A percentile compares a stretch with the other conserved stretches of the same genome.
phyloP scores from a whole-genome alignment of 2,888 invertebrate species.

The Trilocha varians region DNA sequence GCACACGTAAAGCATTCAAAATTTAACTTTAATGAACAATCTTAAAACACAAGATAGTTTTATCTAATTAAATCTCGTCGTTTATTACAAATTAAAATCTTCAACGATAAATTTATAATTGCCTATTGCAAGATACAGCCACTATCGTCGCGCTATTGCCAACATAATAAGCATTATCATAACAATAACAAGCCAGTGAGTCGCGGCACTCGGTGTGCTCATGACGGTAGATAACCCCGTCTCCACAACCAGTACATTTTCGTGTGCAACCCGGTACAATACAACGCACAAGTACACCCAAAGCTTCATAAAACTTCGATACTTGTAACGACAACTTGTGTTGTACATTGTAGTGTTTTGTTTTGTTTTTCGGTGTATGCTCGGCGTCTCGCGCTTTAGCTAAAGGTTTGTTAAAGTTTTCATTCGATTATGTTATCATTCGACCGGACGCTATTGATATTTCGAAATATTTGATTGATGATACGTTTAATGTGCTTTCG shows the following conservation, averaged over 20 bases:
- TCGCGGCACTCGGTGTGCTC: conserved; percentile 44
- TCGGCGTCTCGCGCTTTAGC: not conserved
- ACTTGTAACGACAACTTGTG: not conserved
- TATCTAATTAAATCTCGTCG: not conserved
- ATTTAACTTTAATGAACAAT: too few species aligned
- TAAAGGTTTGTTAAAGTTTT: not conserved
- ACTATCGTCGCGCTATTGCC: conserved; percentile 63
- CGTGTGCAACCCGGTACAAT: conserved; percentile 14
- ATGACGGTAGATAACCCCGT: conserved; percentile 39
- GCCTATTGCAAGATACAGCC: conserved; percentile 59
- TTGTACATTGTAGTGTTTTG: not conserved
- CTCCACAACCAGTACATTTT: conserved; percentile 31
- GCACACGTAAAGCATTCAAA: too few species aligned
- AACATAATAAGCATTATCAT: conserved; percentile 70
- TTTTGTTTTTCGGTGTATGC: not conserved
- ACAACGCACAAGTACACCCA: conserved; percentile 9
- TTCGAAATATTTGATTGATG: conserved; percentile 41
- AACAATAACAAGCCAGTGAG: conserved; percentile 65
- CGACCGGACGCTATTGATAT: conserved; percentile 5
- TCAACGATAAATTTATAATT: conserved; percentile 39
- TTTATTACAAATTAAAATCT: not conserved
- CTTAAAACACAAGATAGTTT: too few species aligned
- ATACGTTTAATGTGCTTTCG: conserved; percentile 38
- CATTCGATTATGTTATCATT: not conserved
- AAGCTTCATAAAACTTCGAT: conserved; percentile 2